A percentile compares a stretch with the other conserved stretches of the same genome.
These are phyloP conservation scores for Vipera latastei DNA, from an alignment of 2,797 vertebrate genomes.

Conservation along the genomic window DNA sequence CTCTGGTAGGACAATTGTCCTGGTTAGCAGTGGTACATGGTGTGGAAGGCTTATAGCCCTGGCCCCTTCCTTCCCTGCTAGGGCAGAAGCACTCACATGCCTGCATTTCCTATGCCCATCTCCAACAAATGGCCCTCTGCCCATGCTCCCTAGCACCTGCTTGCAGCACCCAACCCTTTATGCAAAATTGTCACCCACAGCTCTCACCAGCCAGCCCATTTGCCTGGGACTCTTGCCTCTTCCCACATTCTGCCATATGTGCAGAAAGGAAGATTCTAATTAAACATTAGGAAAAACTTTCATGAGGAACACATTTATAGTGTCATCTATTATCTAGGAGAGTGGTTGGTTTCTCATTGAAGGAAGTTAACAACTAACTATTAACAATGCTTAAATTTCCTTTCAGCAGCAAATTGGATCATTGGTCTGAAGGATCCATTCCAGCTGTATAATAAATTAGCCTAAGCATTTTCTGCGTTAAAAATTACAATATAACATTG, in stretches of 20 bases:
- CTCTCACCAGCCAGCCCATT: not conserved
- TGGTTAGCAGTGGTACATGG: not conserved
- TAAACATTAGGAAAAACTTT: not conserved
- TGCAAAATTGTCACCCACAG: not conserved
- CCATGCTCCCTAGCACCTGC: not conserved
- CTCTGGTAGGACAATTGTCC: not conserved
- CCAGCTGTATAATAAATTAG: not conserved
- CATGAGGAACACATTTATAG: not conserved
- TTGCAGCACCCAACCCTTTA: not conserved
- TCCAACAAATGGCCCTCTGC: not conserved
- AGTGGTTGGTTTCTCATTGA: not conserved
- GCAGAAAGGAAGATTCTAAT: not conserved
- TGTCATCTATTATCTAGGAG: not conserved
- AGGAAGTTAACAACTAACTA: not conserved
- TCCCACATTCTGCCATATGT: not conserved
- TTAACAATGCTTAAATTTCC: not conserved
- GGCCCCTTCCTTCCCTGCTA: not conserved
- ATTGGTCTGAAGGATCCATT: not conserved
- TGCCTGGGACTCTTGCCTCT: not conserved
- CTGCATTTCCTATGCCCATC: not conserved
- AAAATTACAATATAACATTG: constrained; percentile 15
- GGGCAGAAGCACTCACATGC: not conserved
- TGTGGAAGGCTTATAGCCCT: not conserved
- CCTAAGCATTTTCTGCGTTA: not conserved
- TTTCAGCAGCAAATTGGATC: not conserved